These are phyloP conservation scores for Orthochromis indermauri DNA, from an alignment of 2,113 vertebrate species.

Conservation along the genomic window DNA sequence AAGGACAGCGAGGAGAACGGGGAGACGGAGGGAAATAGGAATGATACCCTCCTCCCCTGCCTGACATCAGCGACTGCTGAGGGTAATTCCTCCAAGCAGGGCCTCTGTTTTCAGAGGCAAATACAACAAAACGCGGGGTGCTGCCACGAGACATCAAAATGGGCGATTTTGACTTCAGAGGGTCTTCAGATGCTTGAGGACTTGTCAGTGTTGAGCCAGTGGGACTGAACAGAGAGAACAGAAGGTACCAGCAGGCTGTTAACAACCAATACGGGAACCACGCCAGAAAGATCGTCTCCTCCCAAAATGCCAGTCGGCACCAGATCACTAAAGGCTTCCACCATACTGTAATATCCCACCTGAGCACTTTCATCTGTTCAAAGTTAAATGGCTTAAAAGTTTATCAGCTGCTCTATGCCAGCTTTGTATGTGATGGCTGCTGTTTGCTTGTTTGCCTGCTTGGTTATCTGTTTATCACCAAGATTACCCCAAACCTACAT, in stretches of 20 bases:
- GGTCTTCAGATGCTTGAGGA: slow-evolving; percentile 65
- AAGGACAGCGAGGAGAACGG: slow-evolving; percentile 38
- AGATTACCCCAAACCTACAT: background rate
- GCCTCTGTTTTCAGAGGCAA: slow-evolving; percentile 60
- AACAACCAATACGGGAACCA: slow-evolving; percentile 60
- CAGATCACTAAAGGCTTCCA: slow-evolving; percentile 52
- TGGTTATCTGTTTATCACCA: background rate
- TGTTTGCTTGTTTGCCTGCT: background rate
- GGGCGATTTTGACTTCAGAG: slow-evolving; percentile 72
- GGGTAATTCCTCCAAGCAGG: slow-evolving; percentile 60
- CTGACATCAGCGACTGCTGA: slow-evolving; percentile 30
- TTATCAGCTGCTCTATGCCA: background rate
- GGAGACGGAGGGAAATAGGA: background rate
- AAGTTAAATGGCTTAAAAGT: slow-evolving; percentile 24
- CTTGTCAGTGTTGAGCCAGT: slow-evolving; percentile 54
- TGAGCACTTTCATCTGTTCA: slow-evolving; percentile 47
- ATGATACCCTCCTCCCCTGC: slow-evolving; percentile 39
- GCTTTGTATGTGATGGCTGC: background rate
- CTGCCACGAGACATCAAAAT: slow-evolving; percentile 63
- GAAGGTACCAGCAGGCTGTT: slow-evolving; percentile 68
- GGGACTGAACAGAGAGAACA: slow-evolving; percentile 63
- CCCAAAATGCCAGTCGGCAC: slow-evolving; percentile 55
- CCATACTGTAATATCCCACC: slow-evolving; percentile 31
- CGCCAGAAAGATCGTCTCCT: slow-evolving; percentile 59
- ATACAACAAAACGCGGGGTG: slow-evolving; percentile 61